A percentile compares a stretch with the other conserved stretches of the same genome.
Evolutionary conservation across 2,888 invertebrate genomes (phyloP).

Genomic region (Caenorhabditis sp.): DNA sequence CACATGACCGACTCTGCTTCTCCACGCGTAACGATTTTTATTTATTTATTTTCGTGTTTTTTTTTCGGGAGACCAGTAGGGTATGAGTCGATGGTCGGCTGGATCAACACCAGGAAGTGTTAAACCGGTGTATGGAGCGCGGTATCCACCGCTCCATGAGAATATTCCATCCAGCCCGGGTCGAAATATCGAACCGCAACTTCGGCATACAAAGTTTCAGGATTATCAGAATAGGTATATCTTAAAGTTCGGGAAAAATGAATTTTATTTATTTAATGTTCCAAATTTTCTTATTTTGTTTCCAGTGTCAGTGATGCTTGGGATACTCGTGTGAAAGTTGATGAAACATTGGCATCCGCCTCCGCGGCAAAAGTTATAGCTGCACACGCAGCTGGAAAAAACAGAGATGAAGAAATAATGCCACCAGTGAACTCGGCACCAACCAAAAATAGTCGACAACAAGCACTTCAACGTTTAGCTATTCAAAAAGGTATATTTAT

Average conservation of each 20-base stretch:
- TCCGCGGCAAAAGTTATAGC: conserved; percentile 66
- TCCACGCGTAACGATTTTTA: background rate
- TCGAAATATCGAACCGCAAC: conserved; percentile 27
- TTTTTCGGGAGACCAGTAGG: background rate
- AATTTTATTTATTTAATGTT: background rate
- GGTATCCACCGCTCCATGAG: conserved; percentile 64
- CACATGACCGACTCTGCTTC: background rate
- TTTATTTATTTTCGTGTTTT: background rate
- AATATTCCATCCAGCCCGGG: conserved; percentile 35
- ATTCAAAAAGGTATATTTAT: conserved; percentile 67
- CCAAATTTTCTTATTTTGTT: conserved; percentile 7
- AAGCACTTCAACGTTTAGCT: conserved; percentile 66
- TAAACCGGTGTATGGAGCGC: conserved; percentile 69
- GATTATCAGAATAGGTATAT: conserved; percentile 68
- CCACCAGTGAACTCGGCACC: conserved; percentile 63
- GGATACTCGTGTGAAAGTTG: conserved; percentile 64
- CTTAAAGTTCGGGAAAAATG: no score
- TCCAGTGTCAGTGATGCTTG: conserved; percentile 69
- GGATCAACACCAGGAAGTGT: conserved; percentile 60
- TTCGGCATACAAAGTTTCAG: conserved; percentile 58
- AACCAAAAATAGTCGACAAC: conserved; percentile 63
- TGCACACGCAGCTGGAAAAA: conserved; percentile 58
- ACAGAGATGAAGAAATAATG: conserved; percentile 60
- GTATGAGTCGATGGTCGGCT: conserved; percentile 55
- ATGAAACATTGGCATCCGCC: conserved; percentile 58